Percentiles rank a stretch among this genome's conserved stretches.
Evolutionary conservation across 2,797 vertebrate species (phyloP).

Genomic region (Myoxocephalus aenaeus): DNA sequence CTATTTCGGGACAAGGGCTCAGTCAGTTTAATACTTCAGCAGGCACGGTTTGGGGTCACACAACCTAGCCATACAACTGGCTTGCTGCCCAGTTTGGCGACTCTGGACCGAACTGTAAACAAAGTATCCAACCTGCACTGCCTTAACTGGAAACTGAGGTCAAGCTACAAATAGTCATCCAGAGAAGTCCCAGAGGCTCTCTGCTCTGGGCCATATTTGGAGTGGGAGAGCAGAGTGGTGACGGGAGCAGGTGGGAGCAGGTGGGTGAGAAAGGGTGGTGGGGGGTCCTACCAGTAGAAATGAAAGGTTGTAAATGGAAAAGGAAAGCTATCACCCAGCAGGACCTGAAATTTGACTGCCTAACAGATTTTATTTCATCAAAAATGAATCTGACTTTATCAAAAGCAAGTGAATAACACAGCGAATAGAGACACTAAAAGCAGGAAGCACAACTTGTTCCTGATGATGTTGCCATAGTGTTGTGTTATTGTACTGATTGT

Average conservation of each 20-base stretch:
- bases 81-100: not conserved
- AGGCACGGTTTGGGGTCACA: not conserved
- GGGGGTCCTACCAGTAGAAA: not conserved
- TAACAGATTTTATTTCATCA: not conserved
- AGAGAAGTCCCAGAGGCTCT: constrained; percentile 19
- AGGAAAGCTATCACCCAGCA: rapidly evolving
- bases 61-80: not conserved
- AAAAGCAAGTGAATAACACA: not conserved
- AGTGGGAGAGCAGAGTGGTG: not conserved
- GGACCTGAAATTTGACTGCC: not conserved
- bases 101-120: not conserved
- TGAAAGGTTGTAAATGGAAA: not conserved
- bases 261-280: not conserved
- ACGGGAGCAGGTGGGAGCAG: not conserved
- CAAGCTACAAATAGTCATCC: constrained; percentile 41
- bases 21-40: not conserved
- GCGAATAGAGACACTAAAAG: not conserved
- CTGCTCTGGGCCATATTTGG: constrained; percentile 22
- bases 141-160: constrained; percentile 11
- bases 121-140: constrained; percentile 5
- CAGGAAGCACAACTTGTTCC: not conserved
- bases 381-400: not conserved
- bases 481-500: too few species aligned
- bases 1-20: not conserved
- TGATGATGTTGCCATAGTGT: not conserved